Base-by-base conservation (phyloP, 1,140 invertebrate genomes). In the Drosophila mojavensis region DNA sequence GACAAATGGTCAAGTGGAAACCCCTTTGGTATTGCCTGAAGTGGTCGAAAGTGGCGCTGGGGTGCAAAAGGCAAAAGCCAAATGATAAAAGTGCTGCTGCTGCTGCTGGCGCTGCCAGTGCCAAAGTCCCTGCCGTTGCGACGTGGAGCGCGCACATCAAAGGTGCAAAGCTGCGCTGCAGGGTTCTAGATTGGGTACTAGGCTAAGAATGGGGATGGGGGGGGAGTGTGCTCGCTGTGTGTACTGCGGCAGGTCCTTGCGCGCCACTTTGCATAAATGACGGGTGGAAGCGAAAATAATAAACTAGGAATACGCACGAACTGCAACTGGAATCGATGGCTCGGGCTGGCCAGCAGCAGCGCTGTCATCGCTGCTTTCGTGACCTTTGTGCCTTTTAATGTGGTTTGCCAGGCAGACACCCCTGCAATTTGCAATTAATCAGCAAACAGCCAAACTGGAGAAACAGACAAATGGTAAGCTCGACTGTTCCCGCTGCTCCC, bases 391-490 rank as follows among this genome's bases (percentile, higher is more conserved):
- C 82, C 82, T 83, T 86, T 88, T 86, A 86, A 86, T 86, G 83
- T 79, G 79, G 82, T 79, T 86, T 82, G 79, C 82, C 75, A 50
- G 79, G 84, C 68, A 83, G 83, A 86, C 83, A 86, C 83, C 83
- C 83, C 79, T 71, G 80, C 84, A 86, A 88, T 86, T 86, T 86
- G 83, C 83, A 86, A 86, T 88, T 86, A 86, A 86, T 86, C 83
- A 86, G 83, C 83, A 88, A 77, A 71, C 81, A 75, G 78, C 47
- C 66, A 68, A 28, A 33, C 36, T 66, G 41, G 58, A 70, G 48
- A 60, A 59, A 50, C 17, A 47, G 33, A 47, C 47, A 24, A 39
- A 62, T 47, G 50, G 60, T 26, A 62, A 55, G 39, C 66, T 39
- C 5, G 28, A 6, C 28, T 5, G 67, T 63, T 45, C 33, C 41